These are phyloP conservation scores for Chanos chanos DNA, from an alignment of 2,797 vertebrate genomes.

Conservation along the genomic window DNA sequence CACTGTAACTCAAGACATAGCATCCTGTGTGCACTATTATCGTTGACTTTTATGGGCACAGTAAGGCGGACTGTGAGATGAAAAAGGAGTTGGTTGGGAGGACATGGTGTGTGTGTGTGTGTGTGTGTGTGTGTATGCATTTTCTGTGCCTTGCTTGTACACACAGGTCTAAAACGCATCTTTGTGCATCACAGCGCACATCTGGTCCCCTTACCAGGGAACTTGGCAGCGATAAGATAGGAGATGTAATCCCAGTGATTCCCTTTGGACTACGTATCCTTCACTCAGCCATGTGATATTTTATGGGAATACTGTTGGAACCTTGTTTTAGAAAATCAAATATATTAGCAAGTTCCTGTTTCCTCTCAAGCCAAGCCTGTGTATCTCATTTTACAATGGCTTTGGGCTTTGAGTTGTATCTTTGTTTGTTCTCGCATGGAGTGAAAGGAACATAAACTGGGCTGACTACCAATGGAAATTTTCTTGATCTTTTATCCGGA, in stretches of 20 bases:
- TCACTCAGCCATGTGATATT: neutral
- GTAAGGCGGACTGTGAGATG: too few relatives aligned
- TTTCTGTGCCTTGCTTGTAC: conserved; percentile 8
- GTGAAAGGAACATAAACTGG: too few relatives aligned
- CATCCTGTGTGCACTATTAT: too few relatives aligned
- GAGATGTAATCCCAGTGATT: conserved; percentile 22
- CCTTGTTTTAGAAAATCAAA: neutral
- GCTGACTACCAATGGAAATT: too few relatives aligned
- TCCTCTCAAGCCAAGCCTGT: neutral
- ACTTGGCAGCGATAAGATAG: conserved; percentile 20
- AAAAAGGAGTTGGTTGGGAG: conserved; percentile 8
- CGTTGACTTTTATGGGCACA: too few relatives aligned
- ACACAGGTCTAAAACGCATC: conserved; percentile 36
- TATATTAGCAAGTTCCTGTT: neutral
- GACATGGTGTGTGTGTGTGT: conserved; percentile 3
- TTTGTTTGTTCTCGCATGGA: too few relatives aligned
- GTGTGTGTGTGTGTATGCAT: neutral
- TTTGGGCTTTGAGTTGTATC: neutral
- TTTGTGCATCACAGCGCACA: conserved; percentile 38
- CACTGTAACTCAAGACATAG: too few relatives aligned
- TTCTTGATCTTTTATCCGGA: too few relatives aligned
- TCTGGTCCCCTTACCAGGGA: conserved; percentile 44
- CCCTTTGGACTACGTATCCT: conserved; percentile 11
- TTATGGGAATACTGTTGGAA: neutral
- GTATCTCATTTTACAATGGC: too few relatives aligned